A percentile compares a stretch with the other conserved stretches of the same genome.
phyloP scores from a whole-genome alignment of 2,888 invertebrate genomes.

The Galerucella pusilla region DNA sequence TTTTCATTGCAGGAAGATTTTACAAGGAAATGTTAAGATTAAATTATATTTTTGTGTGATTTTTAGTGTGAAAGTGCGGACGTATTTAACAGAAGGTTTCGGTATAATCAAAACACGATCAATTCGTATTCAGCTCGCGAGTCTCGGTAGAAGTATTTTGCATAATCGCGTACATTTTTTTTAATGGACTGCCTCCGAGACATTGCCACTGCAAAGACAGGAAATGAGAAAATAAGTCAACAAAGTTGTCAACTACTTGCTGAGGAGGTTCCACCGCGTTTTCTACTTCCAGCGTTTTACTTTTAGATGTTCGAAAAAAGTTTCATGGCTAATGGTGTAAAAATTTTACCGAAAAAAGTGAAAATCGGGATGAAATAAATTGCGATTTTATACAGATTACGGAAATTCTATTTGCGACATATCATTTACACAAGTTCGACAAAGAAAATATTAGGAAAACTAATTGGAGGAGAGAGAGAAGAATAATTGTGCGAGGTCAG shows the following conservation, averaged over 20 bases:
- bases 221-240: constrained; percentile 45
- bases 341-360: neutral
- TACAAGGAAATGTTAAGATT: too few relatives aligned
- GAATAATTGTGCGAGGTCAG: too few relatives aligned
- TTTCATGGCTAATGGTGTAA: neutral
- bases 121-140: constrained; percentile 27
- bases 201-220: constrained; percentile 18
- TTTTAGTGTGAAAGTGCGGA: neutral
- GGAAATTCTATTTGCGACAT: too few relatives aligned
- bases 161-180: constrained; percentile 38
- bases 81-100: constrained; percentile 13
- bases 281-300: neutral
- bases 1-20: too few relatives aligned
- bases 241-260: constrained; percentile 17
- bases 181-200: constrained; percentile 31
- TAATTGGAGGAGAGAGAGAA: too few relatives aligned
- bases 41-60: too few relatives aligned
- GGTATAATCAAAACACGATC: constrained; percentile 30
- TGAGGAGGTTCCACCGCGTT: neutral
- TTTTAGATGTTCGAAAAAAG: neutral
- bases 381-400: too few relatives aligned
- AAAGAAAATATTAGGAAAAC: too few relatives aligned
- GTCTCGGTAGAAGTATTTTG: constrained; percentile 27
- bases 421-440: too few relatives aligned
- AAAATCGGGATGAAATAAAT: too few relatives aligned